Percentiles rank a stretch among this genome's conserved stretches.
These are phyloP conservation scores for Narcine bancroftii DNA, from an alignment of 2,113 vertebrate genomes.

Conservation along the genomic window DNA sequence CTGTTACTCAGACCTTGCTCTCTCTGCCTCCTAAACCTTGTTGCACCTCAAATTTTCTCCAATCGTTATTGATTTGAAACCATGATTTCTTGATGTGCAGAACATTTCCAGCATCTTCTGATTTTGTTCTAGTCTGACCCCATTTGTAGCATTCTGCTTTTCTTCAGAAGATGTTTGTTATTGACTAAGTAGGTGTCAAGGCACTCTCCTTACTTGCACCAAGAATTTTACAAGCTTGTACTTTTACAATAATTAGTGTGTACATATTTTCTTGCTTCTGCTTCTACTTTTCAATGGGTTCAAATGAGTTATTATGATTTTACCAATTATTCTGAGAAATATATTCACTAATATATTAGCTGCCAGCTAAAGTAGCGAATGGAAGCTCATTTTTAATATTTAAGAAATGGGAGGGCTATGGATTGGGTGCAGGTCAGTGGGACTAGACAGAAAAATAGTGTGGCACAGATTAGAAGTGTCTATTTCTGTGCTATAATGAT, in stretches of 20 bases:
- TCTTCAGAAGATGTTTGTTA: background rate
- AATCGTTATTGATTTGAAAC: background rate
- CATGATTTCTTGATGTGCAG: background rate
- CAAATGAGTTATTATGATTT: background rate
- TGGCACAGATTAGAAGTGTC: no score
- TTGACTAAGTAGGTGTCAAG: background rate
- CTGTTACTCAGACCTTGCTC: background rate
- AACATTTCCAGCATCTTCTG: background rate
- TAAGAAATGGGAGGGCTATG: no score
- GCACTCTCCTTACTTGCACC: background rate
- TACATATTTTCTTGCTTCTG: background rate
- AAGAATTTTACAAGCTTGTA: background rate
- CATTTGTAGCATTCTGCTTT: background rate
- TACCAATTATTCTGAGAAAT: background rate
- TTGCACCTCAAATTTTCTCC: background rate
- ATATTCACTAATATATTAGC: background rate
- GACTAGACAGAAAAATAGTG: no score
- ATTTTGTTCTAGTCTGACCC: background rate
- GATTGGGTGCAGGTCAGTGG: no score
- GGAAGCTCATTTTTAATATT: no score
- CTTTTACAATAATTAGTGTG: background rate
- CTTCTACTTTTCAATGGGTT: background rate
- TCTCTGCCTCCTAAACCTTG: background rate
- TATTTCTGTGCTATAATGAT: no score
- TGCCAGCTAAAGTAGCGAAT: no score